Conservation (phyloP, 2,888 invertebrate species). For the Drosophila affinis region DNA sequence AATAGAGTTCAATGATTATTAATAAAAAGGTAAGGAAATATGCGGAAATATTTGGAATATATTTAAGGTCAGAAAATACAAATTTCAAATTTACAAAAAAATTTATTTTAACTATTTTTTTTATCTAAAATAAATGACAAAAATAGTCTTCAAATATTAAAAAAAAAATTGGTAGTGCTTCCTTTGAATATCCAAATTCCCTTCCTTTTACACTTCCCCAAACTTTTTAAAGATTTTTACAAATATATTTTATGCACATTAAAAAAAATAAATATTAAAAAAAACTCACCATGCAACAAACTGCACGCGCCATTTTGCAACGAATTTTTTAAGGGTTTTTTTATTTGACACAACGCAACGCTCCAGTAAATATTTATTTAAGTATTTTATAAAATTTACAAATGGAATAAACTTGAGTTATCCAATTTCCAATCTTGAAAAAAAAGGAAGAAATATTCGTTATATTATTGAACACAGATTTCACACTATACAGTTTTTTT, state of each 20-base stretch:
- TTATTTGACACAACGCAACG: constrained; percentile 74
- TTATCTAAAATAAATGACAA: too few species aligned
- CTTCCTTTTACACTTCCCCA: not conserved
- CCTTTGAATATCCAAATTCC: not conserved
- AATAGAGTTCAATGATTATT: not conserved
- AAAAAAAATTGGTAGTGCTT: not conserved
- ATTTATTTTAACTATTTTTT: too few species aligned
- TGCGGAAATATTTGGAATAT: too few species aligned
- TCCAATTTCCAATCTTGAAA: constrained; percentile 73
- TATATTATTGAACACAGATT: constrained; percentile 37
- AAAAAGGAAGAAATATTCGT: constrained; percentile 51
- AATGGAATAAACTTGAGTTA: constrained; percentile 60
- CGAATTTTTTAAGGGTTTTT: constrained; percentile 52
- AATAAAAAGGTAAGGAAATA: not conserved
- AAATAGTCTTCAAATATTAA: too few species aligned
- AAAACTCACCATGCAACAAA: constrained; percentile 83
- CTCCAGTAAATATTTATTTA: constrained; percentile 69
- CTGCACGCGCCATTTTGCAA: constrained; percentile 83
- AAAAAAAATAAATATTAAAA: not conserved
- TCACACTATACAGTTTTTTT: constrained; percentile 27
- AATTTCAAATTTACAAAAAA: too few species aligned
- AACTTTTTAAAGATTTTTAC: not conserved
- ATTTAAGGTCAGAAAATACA: too few species aligned
- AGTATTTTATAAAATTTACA: constrained; percentile 52
- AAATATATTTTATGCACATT: not conserved